Percentiles rank a stretch among this genome's conserved stretches.
Evolutionary conservation across 2,113 vertebrate genomes (phyloP).

Genomic region (Gallinago media): DNA sequence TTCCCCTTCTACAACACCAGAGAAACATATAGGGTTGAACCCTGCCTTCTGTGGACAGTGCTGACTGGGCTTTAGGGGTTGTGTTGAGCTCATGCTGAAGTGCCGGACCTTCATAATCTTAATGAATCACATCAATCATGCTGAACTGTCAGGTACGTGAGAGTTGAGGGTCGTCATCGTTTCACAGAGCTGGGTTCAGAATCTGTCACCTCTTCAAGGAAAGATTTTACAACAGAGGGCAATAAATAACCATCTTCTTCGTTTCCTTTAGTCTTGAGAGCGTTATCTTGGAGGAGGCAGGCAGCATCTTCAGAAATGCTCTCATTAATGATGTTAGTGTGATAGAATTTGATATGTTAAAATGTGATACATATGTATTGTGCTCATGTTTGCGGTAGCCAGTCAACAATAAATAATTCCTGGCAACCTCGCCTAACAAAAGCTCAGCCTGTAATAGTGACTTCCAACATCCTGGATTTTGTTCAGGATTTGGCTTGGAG

Average conservation of each 20-base stretch:
- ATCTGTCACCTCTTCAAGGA: neutral
- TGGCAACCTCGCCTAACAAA: neutral
- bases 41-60: neutral
- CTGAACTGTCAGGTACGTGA: neutral
- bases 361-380: neutral
- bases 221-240: neutral
- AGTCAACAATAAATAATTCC: slow-evolving; percentile 27
- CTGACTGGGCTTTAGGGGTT: neutral
- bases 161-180: neutral
- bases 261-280: neutral
- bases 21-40: neutral
- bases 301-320: neutral
- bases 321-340: neutral
- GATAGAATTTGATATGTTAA: slow-evolving; percentile 5
- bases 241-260: neutral
- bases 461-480: neutral
- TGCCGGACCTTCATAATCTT: neutral
- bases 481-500: neutral
- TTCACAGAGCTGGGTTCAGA: neutral
- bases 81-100: neutral
- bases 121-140: neutral
- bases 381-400: neutral
- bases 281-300: neutral
- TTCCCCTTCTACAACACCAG: neutral
- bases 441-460: neutral